These are phyloP conservation scores for Ptilonorhynchus violaceus DNA, from an alignment of 2,113 vertebrate genomes.

Conservation along the genomic window DNA sequence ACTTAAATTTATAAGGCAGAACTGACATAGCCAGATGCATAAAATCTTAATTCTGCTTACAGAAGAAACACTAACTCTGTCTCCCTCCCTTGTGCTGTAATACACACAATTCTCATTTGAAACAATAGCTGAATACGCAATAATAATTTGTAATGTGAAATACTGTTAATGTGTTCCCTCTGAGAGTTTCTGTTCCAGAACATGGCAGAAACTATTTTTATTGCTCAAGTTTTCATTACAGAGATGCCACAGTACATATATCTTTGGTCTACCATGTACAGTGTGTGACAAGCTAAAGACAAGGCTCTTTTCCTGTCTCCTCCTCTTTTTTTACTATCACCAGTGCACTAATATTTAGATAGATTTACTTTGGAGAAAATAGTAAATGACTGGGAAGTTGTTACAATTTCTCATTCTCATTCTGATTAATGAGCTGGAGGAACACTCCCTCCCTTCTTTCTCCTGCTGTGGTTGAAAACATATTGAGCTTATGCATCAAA, in stretches of 20 bases:
- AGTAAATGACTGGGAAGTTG: conserved; percentile 42
- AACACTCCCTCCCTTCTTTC: neutral
- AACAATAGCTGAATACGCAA: conserved; percentile 47
- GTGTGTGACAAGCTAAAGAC: conserved; percentile 35
- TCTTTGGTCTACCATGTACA: conserved; percentile 30
- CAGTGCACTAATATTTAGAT: conserved; percentile 65
- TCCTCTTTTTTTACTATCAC: neutral
- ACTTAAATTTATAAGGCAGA: neutral
- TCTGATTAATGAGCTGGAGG: conserved; percentile 69
- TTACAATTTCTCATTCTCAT: conserved; percentile 70
- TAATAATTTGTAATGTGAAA: conserved; percentile 60
- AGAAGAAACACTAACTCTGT: conserved; percentile 17
- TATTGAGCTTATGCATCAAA: conserved; percentile 66
- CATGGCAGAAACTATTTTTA: conserved; percentile 41
- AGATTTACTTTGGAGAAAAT: conserved; percentile 68
- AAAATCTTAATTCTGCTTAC: conserved; percentile 19
- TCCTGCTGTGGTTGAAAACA: conserved; percentile 60
- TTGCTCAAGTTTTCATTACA: conserved; percentile 69
- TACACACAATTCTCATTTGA: conserved; percentile 35
- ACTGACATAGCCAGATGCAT: neutral
- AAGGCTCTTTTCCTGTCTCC: neutral
- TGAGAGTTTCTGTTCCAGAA: conserved; percentile 33
- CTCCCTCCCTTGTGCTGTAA: neutral
- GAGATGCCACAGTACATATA: conserved; percentile 54
- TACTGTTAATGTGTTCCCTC: conserved; percentile 52